A percentile compares a stretch with the other conserved stretches of the same genome.
Conservation (phyloP, 2,113 vertebrate genomes). For the Phyllopteryx taeniolatus region DNA sequence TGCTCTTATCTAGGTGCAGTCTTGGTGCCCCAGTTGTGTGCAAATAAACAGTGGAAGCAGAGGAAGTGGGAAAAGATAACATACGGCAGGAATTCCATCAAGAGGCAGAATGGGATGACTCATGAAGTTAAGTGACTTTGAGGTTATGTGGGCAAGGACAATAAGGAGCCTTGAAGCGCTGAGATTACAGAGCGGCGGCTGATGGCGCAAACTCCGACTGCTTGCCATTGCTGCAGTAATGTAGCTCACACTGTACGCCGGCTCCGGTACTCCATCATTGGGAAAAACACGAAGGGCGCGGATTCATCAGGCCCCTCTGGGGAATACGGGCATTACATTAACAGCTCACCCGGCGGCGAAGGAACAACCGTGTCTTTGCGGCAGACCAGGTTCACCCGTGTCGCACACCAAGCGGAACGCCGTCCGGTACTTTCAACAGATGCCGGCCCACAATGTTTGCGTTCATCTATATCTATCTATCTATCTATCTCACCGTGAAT, state of each 20-base stretch:
- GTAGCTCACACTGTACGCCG: slow-evolving; percentile 40
- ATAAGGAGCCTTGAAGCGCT: slow-evolving; percentile 67
- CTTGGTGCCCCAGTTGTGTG: slow-evolving; percentile 65
- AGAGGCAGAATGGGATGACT: slow-evolving; percentile 65
- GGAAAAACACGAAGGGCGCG: slow-evolving; percentile 60
- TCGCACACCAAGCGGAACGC: slow-evolving; percentile 32
- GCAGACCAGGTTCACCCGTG: slow-evolving; percentile 43
- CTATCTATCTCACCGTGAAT: not conserved
- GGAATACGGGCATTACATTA: slow-evolving; percentile 59
- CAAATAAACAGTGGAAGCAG: slow-evolving; percentile 60
- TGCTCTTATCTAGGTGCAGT: slow-evolving; percentile 68
- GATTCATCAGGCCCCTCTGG: slow-evolving; percentile 59
- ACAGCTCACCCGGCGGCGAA: slow-evolving; percentile 57
- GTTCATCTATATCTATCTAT: slow-evolving; percentile 8
- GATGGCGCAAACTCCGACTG: slow-evolving; percentile 53
- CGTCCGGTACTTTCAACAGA: slow-evolving; percentile 29
- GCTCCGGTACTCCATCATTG: slow-evolving; percentile 54
- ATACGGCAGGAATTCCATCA: slow-evolving; percentile 62
- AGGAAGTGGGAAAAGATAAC: slow-evolving; percentile 61
- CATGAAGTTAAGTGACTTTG: slow-evolving; percentile 70
- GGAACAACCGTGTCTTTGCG: slow-evolving; percentile 51
- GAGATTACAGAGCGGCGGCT: slow-evolving; percentile 53
- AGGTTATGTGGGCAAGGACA: slow-evolving; percentile 67
- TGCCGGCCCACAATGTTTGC: slow-evolving; percentile 27
- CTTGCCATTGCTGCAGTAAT: slow-evolving; percentile 34